Evolutionary conservation across 2,797 vertebrate species (phyloP).

Genomic region (Danio jaintianensis): DNA sequence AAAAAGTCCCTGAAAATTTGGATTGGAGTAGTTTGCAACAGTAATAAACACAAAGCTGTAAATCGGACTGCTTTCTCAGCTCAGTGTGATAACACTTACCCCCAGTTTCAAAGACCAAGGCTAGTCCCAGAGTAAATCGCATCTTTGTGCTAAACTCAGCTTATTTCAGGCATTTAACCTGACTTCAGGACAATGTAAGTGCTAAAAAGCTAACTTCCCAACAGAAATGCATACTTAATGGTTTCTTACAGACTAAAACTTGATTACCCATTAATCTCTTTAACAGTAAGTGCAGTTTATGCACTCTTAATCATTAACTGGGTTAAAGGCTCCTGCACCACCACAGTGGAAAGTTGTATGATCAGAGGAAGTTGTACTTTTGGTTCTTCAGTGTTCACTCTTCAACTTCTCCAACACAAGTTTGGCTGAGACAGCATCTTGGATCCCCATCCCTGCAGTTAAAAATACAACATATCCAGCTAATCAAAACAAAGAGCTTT

Average conservation of each 20-base stretch:
- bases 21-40: too few species aligned
- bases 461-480: conserved; percentile 32
- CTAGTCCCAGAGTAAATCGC: too few species aligned
- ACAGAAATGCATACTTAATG: background rate
- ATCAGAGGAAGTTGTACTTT: background rate
- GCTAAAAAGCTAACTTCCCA: too few species aligned
- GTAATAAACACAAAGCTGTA: too few species aligned
- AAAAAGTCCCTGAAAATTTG: too few species aligned
- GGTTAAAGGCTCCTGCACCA: background rate
- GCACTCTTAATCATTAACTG: background rate
- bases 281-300: background rate
- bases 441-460: conserved; percentile 89
- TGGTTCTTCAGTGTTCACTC: conserved; percentile 65
- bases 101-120: too few species aligned
- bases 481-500: background rate
- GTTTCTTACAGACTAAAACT: background rate
- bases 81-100: too few species aligned
- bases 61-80: too few species aligned
- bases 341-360: background rate
- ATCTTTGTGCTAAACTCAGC: too few species aligned
- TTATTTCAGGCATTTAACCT: too few species aligned
- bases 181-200: too few species aligned
- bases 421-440: conserved; percentile 91
- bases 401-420: conserved; percentile 90
- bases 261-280: background rate